These are phyloP conservation scores for Tipula helvola DNA, from an alignment of 2,888 invertebrate species.

Conservation along the genomic window DNA sequence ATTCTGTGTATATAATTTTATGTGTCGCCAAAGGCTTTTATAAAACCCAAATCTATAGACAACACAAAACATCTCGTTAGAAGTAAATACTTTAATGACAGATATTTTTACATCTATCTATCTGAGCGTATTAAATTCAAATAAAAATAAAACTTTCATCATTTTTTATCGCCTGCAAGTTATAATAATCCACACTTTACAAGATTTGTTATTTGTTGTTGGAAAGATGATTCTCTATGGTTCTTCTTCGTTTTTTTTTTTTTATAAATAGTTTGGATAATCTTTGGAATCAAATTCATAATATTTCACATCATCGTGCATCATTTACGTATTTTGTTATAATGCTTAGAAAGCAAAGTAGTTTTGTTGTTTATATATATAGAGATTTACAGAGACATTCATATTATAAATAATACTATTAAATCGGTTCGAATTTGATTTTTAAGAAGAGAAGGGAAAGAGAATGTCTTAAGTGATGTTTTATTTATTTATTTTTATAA, in stretches of 20 bases:
- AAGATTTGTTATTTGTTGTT: not conserved
- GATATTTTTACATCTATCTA: not conserved
- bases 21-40: not conserved
- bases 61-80: not conserved
- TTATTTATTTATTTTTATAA: not conserved
- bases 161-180: not conserved
- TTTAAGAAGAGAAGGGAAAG: not conserved
- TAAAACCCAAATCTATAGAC: not conserved
- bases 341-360: not conserved
- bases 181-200: not conserved
- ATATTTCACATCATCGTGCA: not conserved
- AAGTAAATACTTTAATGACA: not conserved
- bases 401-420: not conserved
- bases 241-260: not conserved
- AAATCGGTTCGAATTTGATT: not conserved
- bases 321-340: not conserved
- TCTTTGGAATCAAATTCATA: not conserved
- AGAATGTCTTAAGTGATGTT: slow-evolving; percentile 4
- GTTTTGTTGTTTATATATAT: not conserved
- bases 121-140: not conserved
- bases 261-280: not conserved
- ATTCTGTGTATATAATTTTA: not conserved
- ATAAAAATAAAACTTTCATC: not conserved
- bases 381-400: not conserved
- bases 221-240: not conserved